These are phyloP conservation scores for Cromileptes altivelis DNA, from an alignment of 2,113 vertebrate species.

Conservation along the genomic window DNA sequence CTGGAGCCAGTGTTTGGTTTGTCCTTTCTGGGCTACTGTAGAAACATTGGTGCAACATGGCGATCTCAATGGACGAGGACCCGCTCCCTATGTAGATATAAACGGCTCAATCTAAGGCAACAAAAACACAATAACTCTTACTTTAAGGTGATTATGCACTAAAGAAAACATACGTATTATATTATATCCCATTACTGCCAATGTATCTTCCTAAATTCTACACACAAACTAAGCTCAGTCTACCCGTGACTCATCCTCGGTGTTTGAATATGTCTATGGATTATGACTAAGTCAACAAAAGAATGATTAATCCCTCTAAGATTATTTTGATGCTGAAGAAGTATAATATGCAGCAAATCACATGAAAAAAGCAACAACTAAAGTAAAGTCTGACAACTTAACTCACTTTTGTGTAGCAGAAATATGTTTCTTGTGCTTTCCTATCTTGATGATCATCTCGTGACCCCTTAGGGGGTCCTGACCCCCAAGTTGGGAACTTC, in stretches of 20 bases:
- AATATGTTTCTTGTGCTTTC: neutral
- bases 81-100: too few relatives aligned
- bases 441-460: slow-evolving; percentile 16
- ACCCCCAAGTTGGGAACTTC: slow-evolving; percentile 2
- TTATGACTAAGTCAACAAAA: slow-evolving; percentile 28
- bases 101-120: too few relatives aligned
- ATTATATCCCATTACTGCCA: too few relatives aligned
- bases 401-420: slow-evolving; percentile 1
- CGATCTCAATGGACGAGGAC: too few relatives aligned
- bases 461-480: neutral
- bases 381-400: neutral
- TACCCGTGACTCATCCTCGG: neutral
- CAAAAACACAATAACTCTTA: too few relatives aligned
- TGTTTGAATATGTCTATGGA: neutral
- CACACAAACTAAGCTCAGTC: neutral
- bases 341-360: slow-evolving; percentile 33
- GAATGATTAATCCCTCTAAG: slow-evolving; percentile 5
- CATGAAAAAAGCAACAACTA: slow-evolving; percentile 5
- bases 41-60: too few relatives aligned
- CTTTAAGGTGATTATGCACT: too few relatives aligned
- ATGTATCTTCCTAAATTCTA: too few relatives aligned
- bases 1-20: too few relatives aligned
- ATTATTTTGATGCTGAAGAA: slow-evolving; percentile 18
- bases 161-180: too few relatives aligned
- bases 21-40: too few relatives aligned